phyloP scores from a whole-genome alignment of 2,797 vertebrate species.

The Euthynnus affinis region DNA sequence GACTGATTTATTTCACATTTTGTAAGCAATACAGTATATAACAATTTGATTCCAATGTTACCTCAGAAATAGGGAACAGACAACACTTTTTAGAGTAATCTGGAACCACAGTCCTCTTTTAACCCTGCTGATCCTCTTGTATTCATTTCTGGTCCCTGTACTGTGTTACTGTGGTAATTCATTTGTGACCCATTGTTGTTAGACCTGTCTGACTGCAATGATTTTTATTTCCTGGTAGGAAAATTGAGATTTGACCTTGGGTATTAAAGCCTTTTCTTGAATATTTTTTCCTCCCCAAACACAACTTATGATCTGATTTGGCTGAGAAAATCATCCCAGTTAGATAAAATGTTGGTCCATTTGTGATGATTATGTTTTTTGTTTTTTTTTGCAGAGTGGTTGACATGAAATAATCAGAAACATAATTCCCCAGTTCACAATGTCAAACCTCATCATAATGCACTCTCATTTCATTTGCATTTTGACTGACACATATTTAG shows the following conservation, averaged over 20 bases:
- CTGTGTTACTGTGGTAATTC: not conserved
- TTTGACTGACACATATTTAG: not conserved
- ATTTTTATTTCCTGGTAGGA: too few species aligned
- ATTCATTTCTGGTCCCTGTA: not conserved
- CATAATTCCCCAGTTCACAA: not conserved
- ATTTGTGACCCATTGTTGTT: not conserved
- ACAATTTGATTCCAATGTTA: not conserved
- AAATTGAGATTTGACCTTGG: too few species aligned
- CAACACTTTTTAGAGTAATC: not conserved
- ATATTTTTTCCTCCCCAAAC: not conserved
- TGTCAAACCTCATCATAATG: not conserved
- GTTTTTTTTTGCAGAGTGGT: not conserved
- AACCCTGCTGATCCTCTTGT: not conserved
- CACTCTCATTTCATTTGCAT: not conserved
- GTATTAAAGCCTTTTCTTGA: too few species aligned
- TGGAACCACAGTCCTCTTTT: not conserved
- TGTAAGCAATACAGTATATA: not conserved
- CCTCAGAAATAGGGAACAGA: not conserved
- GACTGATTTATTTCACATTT: conserved; percentile 11
- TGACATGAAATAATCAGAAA: conserved; percentile 3
- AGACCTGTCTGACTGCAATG: too few species aligned
- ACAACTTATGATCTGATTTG: not conserved
- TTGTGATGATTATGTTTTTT: not conserved
- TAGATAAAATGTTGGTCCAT: not conserved
- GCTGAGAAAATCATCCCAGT: not conserved